Percentiles rank a stretch among this genome's conserved stretches.
Conservation (phyloP, 2,797 vertebrate species). For the Manis crassicaudata region DNA sequence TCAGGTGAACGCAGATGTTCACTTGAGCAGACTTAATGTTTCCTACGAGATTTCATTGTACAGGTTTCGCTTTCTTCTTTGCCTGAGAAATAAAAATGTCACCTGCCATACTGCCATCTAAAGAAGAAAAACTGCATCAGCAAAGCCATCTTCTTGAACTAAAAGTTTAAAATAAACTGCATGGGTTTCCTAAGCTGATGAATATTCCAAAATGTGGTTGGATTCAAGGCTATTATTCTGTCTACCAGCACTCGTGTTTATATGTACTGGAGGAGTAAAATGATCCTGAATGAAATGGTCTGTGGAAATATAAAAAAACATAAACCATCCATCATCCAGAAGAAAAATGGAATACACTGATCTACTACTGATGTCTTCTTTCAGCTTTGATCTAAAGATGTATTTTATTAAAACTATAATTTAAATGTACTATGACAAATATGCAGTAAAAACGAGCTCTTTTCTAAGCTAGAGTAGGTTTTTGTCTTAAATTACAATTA, state of each 20-base stretch:
- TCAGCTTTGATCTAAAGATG: conserved; percentile 90
- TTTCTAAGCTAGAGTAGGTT: conserved; percentile 87
- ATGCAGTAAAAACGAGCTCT: conserved; percentile 87
- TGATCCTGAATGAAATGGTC: conserved; percentile 79
- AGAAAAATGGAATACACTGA: conserved; percentile 85
- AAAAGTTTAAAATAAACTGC: conserved; percentile 81
- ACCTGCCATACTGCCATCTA: conserved; percentile 81
- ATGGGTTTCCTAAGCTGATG: conserved; percentile 86
- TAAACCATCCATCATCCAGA: conserved; percentile 83
- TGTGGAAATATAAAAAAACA: conserved; percentile 82
- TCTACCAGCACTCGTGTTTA: conserved; percentile 85
- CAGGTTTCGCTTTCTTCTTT: conserved; percentile 81
- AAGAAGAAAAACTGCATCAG: conserved; percentile 82
- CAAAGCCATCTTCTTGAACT: conserved; percentile 84
- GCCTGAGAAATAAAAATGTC: conserved; percentile 82
- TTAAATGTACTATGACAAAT: conserved; percentile 89
- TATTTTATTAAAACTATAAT: conserved; percentile 91
- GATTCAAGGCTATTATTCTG: conserved; percentile 84
- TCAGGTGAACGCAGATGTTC: conserved; percentile 69
- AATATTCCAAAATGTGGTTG: conserved; percentile 82
- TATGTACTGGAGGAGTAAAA: conserved; percentile 84
- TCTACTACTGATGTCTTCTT: conserved; percentile 91
- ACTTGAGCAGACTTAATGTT: conserved; percentile 76
- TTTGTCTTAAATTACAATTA: conserved; percentile 84
- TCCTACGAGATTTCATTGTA: conserved; percentile 79